Evolutionary conservation across 2,113 vertebrate genomes (phyloP), one percentile per base, ranked within the genome.

Genomic region (Onychorhynchus coronatus): DNA sequence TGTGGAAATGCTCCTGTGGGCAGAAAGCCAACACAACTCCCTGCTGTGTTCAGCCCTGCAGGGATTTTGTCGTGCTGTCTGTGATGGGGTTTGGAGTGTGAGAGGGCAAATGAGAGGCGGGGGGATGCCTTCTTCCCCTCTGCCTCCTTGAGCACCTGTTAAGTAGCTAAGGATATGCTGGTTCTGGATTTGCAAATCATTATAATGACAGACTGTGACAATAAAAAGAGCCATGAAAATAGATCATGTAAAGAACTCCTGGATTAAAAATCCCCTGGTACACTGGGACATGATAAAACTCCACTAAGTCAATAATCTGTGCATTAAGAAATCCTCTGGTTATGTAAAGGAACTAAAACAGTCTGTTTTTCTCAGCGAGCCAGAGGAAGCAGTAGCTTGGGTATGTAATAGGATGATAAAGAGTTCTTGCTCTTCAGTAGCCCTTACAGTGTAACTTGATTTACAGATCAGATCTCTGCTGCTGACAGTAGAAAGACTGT

Each of bases 241-340:
- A 95, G 95, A 96, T 96, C 93, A 93, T 63, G 88, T 86, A 77
- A 94, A 94, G 68, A 96, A 92, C 83, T 88, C 92, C 61, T 77
- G 95, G 95, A 93, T 96, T 96, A 96, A 94, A 88, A 95, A 92
- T 97, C 95, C 95, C 93, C 61, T 94, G 95, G 85, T 85, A 86
- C 90, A 78, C 65, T 50, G 61, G 83, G 83, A 93, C 83, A 68
- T 25, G 92, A 96, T 95, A 96, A 95, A 96, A 93, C 61, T 82
- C 80, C 85, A 92, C 88, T 96, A 96, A 96, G 88, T 91, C 96
- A 97, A 93, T 97, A 97, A 97, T 96, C 95, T 97, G 73, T 91
- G 88, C 86, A 78, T 96, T 96, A 96, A 94, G 91, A 94, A 53
- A 93, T 93, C 61, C 52, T 88, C 79, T 95, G 76, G 92, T 96